Base-by-base conservation (phyloP, 2,113 vertebrate genomes). In the Odocoileus hemionus region DNA sequence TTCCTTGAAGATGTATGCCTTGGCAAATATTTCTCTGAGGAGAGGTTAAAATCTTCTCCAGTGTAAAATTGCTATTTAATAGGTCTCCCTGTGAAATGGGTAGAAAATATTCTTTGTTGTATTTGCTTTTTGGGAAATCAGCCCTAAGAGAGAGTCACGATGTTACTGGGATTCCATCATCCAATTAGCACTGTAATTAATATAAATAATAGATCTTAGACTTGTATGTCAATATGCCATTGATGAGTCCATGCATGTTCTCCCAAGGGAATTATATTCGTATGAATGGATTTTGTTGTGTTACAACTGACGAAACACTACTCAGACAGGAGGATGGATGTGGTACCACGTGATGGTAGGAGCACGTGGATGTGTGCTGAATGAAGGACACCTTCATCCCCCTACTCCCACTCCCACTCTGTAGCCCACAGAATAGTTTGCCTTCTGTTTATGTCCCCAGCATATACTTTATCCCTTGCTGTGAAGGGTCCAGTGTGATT, bases 21-120 rank as follows among this genome's bases (percentile, higher is more conserved):
- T 76, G 70, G 64, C 9, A 93, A 93, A 39, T 58, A 30, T 54
- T 64, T 96, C 5, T 91, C 33, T 8, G 50, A 85, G 67, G 30
- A 74, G 33, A 80, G 7, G 36, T 64, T 90, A 70, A 92, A 55
- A 43, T 84, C 30, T 28, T 95, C 92, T 26, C 30, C 1, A 3
- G 16, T 23, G 12, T 30, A 33, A 33, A 82, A 64, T 36, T 67
- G 17, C 23, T 78, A 11, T 50, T 60, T 52, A 82, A 60, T 50
- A 92, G 2, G 1, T 58, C 67, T 86, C 50, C 23, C 33, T 61
- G 36, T 58, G 61, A 76, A 74, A 8, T 45, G 13, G 3, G 7
- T 78, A 57, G 11, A 83, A 61, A 87, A 36, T 70, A 80, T n/a
- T 50, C 43, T 78, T 58, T 82, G 13, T 19, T 30, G 7, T n/a